phyloP scores from a whole-genome alignment of 1,140 invertebrate species.

The Drosophila virilis region DNA sequence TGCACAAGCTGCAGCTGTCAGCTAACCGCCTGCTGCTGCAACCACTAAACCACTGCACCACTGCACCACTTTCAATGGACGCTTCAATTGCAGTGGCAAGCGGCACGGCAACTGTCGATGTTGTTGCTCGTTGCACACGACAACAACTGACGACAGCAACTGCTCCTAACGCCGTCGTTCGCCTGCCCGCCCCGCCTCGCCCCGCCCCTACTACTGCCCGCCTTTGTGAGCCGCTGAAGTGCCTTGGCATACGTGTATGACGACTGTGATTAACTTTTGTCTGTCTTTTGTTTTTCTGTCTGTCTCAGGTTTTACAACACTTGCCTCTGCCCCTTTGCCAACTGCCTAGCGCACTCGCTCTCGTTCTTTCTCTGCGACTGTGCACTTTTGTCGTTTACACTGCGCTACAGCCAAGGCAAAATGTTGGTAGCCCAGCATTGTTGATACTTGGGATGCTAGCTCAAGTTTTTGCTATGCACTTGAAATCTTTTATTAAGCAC shows the following conservation, averaged over 20 bases:
- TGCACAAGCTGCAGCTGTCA: slow-evolving; percentile 5
- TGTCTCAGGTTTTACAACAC: slow-evolving; percentile 12
- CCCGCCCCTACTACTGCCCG: neutral
- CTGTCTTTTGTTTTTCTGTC: slow-evolving; percentile 45
- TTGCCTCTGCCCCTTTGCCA: neutral
- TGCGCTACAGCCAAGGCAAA: slow-evolving; percentile 50
- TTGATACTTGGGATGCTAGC: slow-evolving; percentile 55
- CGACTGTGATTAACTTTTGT: slow-evolving; percentile 67
- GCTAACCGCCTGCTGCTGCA: slow-evolving; percentile 4
- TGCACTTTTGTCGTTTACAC: slow-evolving; percentile 46
- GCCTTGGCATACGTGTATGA: slow-evolving; percentile 56
- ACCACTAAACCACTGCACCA: slow-evolving; percentile 12
- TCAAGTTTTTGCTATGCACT: slow-evolving; percentile 61
- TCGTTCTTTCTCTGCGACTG: slow-evolving; percentile 4
- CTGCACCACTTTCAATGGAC: slow-evolving; percentile 22
- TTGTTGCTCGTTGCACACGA: slow-evolving; percentile 24
- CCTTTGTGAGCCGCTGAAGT: slow-evolving; percentile 29
- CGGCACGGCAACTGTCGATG: slow-evolving; percentile 42
- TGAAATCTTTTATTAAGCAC: slow-evolving; percentile 59
- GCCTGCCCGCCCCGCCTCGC: too few relatives aligned
- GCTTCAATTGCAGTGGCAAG: slow-evolving; percentile 52
- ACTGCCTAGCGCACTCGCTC: too few relatives aligned
- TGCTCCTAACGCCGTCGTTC: neutral
- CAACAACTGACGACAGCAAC: slow-evolving; percentile 36
- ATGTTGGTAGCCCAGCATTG: slow-evolving; percentile 53